phyloP scores from a whole-genome alignment of 2,113 vertebrate species.

The Sporophila hypoxantha region DNA sequence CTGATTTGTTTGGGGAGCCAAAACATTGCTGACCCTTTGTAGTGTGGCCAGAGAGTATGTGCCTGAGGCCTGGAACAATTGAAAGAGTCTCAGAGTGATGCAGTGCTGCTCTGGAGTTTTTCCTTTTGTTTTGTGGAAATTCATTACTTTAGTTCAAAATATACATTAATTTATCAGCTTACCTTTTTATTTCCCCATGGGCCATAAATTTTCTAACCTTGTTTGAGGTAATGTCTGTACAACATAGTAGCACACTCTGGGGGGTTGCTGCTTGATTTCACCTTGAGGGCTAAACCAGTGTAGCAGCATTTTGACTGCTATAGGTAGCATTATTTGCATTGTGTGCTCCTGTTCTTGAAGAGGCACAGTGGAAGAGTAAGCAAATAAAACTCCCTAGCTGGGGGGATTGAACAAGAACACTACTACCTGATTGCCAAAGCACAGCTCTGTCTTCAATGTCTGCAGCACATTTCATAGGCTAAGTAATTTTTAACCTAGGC shows the following conservation, averaged over 20 bases:
- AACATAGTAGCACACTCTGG: not conserved
- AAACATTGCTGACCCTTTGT: not conserved
- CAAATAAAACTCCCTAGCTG: not conserved
- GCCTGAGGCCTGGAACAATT: not conserved
- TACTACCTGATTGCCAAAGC: not conserved
- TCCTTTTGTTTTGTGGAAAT: not conserved
- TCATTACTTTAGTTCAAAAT: not conserved
- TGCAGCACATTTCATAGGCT: not conserved
- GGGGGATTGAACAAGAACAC: not conserved
- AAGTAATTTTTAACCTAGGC: not conserved
- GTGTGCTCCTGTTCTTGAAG: not conserved
- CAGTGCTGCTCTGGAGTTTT: not conserved
- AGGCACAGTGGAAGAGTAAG: not conserved
- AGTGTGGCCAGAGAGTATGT: not conserved
- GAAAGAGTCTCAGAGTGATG: not conserved
- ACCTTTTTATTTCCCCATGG: not conserved
- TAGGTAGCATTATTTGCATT: not conserved
- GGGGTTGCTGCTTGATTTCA: not conserved
- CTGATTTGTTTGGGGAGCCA: not conserved
- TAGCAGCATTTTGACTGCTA: not conserved
- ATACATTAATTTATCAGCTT: not conserved
- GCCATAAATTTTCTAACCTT: not conserved
- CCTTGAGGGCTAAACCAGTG: not conserved
- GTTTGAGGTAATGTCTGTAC: not conserved
- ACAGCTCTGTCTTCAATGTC: not conserved